Base-by-base conservation (phyloP, 2,888 invertebrate species). In the Napeogenes inachia region DNA sequence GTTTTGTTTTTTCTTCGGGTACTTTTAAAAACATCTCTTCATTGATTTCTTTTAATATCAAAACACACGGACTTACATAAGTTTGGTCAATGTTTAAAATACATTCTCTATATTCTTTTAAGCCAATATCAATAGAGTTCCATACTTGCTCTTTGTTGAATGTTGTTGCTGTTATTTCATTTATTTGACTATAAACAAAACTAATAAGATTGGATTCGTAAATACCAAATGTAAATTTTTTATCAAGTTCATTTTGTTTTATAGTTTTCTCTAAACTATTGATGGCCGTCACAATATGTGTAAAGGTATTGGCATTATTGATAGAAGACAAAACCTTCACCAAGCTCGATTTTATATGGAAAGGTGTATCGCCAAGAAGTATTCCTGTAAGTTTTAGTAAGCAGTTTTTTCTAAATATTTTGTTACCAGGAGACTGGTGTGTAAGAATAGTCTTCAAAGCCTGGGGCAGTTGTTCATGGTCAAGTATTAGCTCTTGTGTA, bases 391-490 rank as follows among this genome's bases (percentile, higher is more conserved):
- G 75, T 73, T 84, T 83, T 8, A 78, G 66, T 2, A 88, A 69
- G 56, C 85, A 85, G 57, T 87, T 84, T 60, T 84, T 87, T 56
- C 79, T 79, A 47, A 89, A 87, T 45, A 81, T 62, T 70, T 81
- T 90, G 50, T 69, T 82, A 0, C 88, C 91, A 33, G 90, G 79
- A 4, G 89, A 87, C 70, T 92, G 91, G 4, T 92, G 88, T 0
- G 92, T 92, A 0, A 95, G 70, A 60, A 94, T 81, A 12, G 92
- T 93, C 68, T 92, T 93, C 2, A 95, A 75, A 30, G 93, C 85
- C 47, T 94, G 82, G 0, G 92, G 86, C 21, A 94, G 80, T 75
- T 95, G 95, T 66, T 94, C 92, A 46, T 91, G 82, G 72, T 96
- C 95, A 66, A 94, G 78, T 38, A 91, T 68, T 50, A 96, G 85